Base-by-base conservation (phyloP, 2,113 vertebrate species). In the Periophthalmodon schlosseri region DNA sequence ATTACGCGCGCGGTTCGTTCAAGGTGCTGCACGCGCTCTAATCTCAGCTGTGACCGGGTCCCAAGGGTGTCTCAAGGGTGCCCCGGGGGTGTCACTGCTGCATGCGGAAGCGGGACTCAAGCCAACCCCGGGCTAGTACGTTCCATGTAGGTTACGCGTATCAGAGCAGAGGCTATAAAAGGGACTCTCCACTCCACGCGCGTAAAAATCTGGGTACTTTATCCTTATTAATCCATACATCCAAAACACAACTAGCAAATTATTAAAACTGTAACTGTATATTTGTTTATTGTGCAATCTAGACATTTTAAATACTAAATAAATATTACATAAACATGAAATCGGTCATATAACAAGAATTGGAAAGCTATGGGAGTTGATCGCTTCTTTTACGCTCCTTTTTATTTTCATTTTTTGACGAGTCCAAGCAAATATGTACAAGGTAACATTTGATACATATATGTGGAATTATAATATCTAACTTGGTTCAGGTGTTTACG, bases 1-100 rank as follows among this genome's bases (percentile, higher is more conserved):
- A 90, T 93, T 92, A 56, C n/a, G 92, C 87, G 90, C 86, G 86
- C 88, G 88, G 90, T 90, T 87, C 82, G 84, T 84, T 44, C 63
- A 21, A 39, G 34, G 18, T 65, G 33, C 63, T 10, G 63, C 61
- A 1, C 85, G 81, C 74, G 83, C 86, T 84, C 81, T 91, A 90
- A 91, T 90, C 88, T 88, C 74, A 50, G 81, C 78, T 69, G 63
- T 87, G 89, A 87, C 83, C 88, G 71, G 78, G 52, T 73, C 81
- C 81, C 63, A n/a, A 44, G 63, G 36, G 63, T 44, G 63, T 34
- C 7, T 20, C 33, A 28, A 58, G 21, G 57, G 57, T 58, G 57
- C 57, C 57, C 57, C 57, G 11, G 57, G 57, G 57, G 14, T 54
- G 56, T 58, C 56, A 61, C 13, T 33, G 58, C 18, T 54, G 52